phyloP scores from a whole-genome alignment of 2,113 vertebrate genomes.

The Propithecus coquereli region DNA sequence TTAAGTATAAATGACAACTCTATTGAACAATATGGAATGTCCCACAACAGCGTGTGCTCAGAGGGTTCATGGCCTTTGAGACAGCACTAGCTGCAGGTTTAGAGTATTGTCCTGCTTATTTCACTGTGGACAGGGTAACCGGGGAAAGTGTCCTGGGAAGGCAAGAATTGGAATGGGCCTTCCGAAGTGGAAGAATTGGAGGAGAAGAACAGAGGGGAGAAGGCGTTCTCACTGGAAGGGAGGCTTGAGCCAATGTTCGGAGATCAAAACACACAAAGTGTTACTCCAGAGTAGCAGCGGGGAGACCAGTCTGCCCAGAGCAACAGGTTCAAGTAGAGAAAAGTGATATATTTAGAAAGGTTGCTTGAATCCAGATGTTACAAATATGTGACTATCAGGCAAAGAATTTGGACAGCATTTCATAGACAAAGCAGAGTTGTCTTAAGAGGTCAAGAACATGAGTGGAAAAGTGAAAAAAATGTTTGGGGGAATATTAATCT shows the following conservation, averaged over 20 bases:
- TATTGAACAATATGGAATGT: background rate
- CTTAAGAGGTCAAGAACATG: background rate
- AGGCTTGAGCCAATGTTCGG: background rate
- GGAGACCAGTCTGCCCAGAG: background rate
- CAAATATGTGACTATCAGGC: background rate
- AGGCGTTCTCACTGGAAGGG: background rate
- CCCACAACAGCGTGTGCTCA: background rate
- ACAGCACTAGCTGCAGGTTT: background rate
- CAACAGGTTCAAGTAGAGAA: background rate
- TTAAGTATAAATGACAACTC: background rate
- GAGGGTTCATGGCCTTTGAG: fast-evolving
- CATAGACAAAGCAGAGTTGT: background rate
- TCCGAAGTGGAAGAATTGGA: background rate
- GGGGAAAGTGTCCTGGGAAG: background rate
- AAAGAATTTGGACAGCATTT: background rate
- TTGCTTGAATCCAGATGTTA: background rate
- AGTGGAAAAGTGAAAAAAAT: background rate
- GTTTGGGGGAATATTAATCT: background rate
- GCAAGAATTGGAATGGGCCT: background rate
- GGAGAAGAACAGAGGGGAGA: background rate
- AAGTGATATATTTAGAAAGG: background rate
- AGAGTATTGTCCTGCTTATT: background rate
- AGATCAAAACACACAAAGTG: background rate
- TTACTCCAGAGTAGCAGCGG: no score
- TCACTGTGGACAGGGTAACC: background rate